Conservation (phyloP, 64 coral and sea anemone species). For the Actinia tenebrosa region DNA sequence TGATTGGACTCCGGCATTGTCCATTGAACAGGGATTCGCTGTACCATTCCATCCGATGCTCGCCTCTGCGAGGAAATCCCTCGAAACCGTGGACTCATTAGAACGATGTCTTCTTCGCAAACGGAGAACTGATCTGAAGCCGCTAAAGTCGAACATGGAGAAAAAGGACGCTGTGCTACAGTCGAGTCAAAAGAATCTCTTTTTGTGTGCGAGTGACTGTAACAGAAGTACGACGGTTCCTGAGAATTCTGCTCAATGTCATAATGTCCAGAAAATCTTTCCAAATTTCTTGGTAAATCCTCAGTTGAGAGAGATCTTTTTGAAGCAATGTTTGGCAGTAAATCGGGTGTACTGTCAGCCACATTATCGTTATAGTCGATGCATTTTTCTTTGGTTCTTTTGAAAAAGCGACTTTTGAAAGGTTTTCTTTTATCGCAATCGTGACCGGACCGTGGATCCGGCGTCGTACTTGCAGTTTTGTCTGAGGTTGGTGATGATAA, state of each 20-base stretch:
- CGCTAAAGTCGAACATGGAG: background rate
- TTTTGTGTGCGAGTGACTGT: background rate
- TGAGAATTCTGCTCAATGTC: background rate
- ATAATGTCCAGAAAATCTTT: background rate
- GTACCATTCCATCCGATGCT: slow-evolving; percentile 22
- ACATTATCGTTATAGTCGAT: background rate
- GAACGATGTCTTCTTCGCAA: slow-evolving; percentile 4
- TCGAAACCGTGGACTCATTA: slow-evolving; percentile 1
- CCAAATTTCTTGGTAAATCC: slow-evolving; percentile 4
- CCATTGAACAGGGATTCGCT: background rate
- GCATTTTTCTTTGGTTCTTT: slow-evolving; percentile 6
- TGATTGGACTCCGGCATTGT: background rate
- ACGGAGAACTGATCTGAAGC: slow-evolving; percentile 10
- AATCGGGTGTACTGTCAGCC: background rate
- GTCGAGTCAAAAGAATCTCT: slow-evolving; percentile 27
- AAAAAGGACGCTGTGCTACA: slow-evolving; percentile 11
- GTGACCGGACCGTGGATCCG: background rate
- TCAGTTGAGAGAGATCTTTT: slow-evolving; percentile 13
- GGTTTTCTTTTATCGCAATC: background rate
- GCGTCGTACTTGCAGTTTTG: background rate
- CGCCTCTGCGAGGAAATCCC: background rate
- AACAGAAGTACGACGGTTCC: background rate
- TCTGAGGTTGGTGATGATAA: background rate
- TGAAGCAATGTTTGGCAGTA: background rate
- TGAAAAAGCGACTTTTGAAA: background rate